Evolutionary conservation across 2,888 invertebrate genomes (phyloP), one percentile per base, ranked within the genome.

Genomic region (Lithophane leautieri): DNA sequence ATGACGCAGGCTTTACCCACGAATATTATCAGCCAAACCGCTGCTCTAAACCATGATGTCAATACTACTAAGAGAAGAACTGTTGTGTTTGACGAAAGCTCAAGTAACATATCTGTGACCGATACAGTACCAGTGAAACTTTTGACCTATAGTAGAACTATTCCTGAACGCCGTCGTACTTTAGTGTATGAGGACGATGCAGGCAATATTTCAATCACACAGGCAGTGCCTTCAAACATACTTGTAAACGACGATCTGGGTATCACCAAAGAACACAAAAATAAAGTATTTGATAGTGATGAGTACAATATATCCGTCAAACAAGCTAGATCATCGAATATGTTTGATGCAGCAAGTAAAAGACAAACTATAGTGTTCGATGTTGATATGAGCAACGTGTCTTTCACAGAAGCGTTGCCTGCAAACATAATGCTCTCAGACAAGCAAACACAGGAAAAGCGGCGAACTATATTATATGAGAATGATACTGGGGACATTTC

Each of bases 271-370:
- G 77, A 79, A 28, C 28, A 60, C 0, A 73, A 73, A 60, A 86
- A 87, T 12, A 63, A 77, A 11, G 76, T 80, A 8, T 78, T 65
- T 68, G 81, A 86, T 22, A 63, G 84, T 58, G 87, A 89, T 19
- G 67, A 79, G 34, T 88, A 87, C 0, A 81, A 91, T 65, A 82
- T 92, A n/a, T 92, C 91, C 14, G 76, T 92, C 22, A 91, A 91
- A 1, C 87, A 92, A 85, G 88, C 86, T 6, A 67, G 92, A 34
- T 84, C 91, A n/a, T 73, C 84, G 0, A 86, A 79, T 47, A 84
- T 81, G 58, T 84, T 86, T 28, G 56, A 50, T 34, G 50, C 73
- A 25, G n/a, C 25, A 40, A 67, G 63, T 25, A 85, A 81, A 76
- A 78, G 83, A 14, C 83, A 73, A 60, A 86, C 87, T 1, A 87